Percentiles rank a stretch among this genome's conserved stretches.
These are phyloP conservation scores for Salvelinus fontinalis DNA, from an alignment of 2,113 vertebrate species.

Conservation along the genomic window DNA sequence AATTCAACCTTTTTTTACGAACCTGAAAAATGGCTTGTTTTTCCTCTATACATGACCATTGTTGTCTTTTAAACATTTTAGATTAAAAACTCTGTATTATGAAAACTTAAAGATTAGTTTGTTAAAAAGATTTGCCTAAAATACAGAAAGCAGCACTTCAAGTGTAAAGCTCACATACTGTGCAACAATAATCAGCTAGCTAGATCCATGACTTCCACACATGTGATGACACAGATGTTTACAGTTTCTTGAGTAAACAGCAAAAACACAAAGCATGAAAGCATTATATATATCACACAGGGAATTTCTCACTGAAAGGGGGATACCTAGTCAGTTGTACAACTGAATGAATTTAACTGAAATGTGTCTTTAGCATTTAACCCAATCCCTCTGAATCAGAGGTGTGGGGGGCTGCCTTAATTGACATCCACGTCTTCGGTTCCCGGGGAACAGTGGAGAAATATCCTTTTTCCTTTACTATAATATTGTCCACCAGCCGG, in stretches of 20 bases:
- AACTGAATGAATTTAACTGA: no score
- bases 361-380: no score
- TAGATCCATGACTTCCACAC: conserved; percentile 23
- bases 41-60: not conserved
- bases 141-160: no score
- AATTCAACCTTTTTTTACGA: conserved; percentile 30
- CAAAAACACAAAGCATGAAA: conserved; percentile 23
- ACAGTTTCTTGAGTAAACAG: conserved; percentile 11
- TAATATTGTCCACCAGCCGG: not conserved
- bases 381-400: no score
- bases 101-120: conserved; percentile 39
- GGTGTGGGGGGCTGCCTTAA: no score
- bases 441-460: no score
- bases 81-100: conserved; percentile 32
- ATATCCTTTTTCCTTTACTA: not conserved
- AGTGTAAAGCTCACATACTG: conserved; percentile 20
- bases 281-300: not conserved
- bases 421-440: no score
- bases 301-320: not conserved
- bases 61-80: conserved; percentile 21
- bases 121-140: no score
- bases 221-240: conserved; percentile 1
- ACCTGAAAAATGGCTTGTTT: conserved; percentile 39
- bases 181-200: conserved; percentile 38
- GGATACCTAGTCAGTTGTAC: no score